Evolutionary conservation across 2,113 vertebrate species (phyloP).

Genomic region (Manacus vitellinus): DNA sequence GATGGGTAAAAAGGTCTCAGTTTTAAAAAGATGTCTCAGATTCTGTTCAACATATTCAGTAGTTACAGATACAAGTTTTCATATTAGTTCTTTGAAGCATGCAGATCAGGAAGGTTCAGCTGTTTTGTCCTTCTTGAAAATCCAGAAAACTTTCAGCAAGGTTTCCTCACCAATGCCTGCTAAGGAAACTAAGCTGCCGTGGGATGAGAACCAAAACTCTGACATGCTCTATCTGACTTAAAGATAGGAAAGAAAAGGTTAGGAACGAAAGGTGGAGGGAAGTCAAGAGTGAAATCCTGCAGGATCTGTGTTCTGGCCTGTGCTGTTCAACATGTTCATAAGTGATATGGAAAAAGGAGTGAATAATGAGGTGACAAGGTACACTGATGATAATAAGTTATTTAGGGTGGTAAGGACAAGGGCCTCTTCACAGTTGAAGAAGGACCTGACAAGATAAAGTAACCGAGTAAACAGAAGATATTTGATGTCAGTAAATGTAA

Average conservation of each 20-base stretch:
- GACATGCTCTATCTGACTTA: neutral
- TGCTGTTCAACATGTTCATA: constrained; percentile 6
- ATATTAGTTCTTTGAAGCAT: neutral
- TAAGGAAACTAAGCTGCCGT: neutral
- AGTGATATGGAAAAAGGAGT: constrained; percentile 38
- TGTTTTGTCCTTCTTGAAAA: neutral
- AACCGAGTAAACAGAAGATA: neutral
- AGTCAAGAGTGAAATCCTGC: constrained; percentile 29
- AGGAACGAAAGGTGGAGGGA: constrained; percentile 26
- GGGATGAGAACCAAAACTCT: constrained; percentile 28
- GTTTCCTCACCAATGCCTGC: neutral
- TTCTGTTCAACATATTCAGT: neutral
- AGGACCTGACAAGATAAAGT: constrained; percentile 11
- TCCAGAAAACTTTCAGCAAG: constrained; percentile 4
- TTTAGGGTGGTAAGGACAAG: constrained; percentile 40
- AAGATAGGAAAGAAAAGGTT: neutral
- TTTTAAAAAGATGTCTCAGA: neutral
- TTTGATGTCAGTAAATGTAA: neutral
- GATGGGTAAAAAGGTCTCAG: neutral
- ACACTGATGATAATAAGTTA: constrained; percentile 50
- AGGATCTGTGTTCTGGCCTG: constrained; percentile 10
- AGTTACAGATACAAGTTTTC: neutral
- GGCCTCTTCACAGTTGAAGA: neutral
- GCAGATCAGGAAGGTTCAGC: neutral
- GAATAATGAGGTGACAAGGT: constrained; percentile 55